These are phyloP conservation scores for Peromyscus polionotus DNA, from an alignment of 2,113 vertebrate genomes.

Conservation along the genomic window DNA sequence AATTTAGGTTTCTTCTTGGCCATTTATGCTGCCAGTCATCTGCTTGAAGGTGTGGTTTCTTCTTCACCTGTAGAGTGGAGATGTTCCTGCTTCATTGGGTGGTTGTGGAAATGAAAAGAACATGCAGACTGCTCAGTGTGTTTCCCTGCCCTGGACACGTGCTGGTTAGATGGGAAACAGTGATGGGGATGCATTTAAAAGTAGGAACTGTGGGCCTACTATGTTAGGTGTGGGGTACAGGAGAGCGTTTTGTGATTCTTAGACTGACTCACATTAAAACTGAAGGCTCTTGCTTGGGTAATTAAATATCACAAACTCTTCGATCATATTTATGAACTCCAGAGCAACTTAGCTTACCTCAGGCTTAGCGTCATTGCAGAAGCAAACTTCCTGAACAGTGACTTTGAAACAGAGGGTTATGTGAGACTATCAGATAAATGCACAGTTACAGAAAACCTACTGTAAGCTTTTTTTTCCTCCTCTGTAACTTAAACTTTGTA, in stretches of 20 bases:
- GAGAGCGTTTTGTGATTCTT: neutral
- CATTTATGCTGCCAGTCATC: neutral
- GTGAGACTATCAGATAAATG: neutral
- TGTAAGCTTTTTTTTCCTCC: neutral
- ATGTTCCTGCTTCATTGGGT: conserved; percentile 4
- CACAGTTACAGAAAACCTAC: neutral
- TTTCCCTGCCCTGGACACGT: neutral
- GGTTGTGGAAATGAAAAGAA: conserved; percentile 32
- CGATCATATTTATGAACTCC: conserved; percentile 53
- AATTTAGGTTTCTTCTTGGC: neutral
- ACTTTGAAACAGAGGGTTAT: conserved; percentile 31
- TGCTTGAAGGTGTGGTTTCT: conserved; percentile 40
- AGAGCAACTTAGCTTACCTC: conserved; percentile 51
- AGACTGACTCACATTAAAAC: neutral
- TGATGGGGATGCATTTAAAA: neutral
- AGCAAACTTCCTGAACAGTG: conserved; percentile 15
- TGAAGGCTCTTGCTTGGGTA: conserved; percentile 3
- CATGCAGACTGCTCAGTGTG: neutral
- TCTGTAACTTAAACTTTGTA: conserved; percentile 46
- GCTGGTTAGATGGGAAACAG: neutral
- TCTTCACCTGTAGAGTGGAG: conserved; percentile 57
- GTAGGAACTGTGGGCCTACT: neutral
- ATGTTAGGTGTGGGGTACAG: neutral
- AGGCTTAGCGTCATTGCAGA: neutral
- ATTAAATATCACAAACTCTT: conserved; percentile 37